Evolutionary conservation across 2,888 invertebrate genomes (phyloP), one percentile per base, ranked within the genome.

Genomic region (Neoscelio sp.): DNA sequence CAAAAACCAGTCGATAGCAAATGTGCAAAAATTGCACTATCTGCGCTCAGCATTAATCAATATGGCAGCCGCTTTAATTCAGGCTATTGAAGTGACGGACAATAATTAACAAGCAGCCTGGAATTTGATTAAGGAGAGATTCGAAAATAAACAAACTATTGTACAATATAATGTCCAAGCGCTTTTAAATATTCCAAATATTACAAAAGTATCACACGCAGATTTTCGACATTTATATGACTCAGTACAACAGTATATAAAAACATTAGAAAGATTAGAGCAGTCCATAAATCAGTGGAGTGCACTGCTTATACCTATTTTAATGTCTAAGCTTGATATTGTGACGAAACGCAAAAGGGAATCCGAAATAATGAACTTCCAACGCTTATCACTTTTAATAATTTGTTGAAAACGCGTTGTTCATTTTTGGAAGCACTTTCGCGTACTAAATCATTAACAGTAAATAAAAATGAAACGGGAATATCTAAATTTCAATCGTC

Each of bases 101-200:
- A 60, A 28, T 7, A 84, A 82, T 52, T 82, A 82, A 5, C 3
- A 0, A 0, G 10, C 71, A 0, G 74, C 80, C 0, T 82, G 80
- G 75, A 46, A 80, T 0, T 8, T 80, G 3, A 2, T 82, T 15
- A 75, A 17, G 2, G 67, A 78, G 12, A 30, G 80, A 4, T 82
- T 40, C 28, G 78, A 82, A 0, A 71, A 82, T 58, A 38, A 15
- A 3, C 35, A 56, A n/a, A 8, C 10, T 1, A 56, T 56, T 8
- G 26, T 56, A 2, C 38, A 56, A n/a, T 12, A 38, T 15, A 17
- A 56, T 13, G 17, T 38, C 2, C 20, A 10, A 12, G 56, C 38
- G 1, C n/a, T 56, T 3, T 8, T 56, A 1, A 38, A 35, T 8
- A 7, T 56, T 5, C 38, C 56, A 7, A 6, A 2, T n/a, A 8